Percentiles rank a stretch among this genome's conserved stretches.
Conservation (phyloP, 2,888 invertebrate genomes). For the Meteorus colon region DNA sequence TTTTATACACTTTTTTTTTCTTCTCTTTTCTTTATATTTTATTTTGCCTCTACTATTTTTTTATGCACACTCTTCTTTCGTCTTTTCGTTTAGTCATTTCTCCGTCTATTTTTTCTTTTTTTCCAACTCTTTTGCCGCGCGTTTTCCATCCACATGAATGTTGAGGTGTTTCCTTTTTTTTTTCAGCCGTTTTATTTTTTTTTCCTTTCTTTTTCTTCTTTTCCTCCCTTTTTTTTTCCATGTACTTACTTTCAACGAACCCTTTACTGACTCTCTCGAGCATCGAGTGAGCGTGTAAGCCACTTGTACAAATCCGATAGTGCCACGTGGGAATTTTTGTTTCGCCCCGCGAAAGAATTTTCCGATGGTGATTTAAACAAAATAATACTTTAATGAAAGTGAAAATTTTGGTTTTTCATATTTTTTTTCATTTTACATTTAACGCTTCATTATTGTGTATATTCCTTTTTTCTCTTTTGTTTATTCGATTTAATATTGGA, state of each 20-base stretch:
- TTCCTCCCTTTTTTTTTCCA: background rate
- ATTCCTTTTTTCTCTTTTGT: too few species aligned
- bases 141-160: conserved; percentile 5
- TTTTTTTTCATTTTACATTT: too few species aligned
- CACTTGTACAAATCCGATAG: conserved; percentile 35
- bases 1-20: background rate
- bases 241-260: background rate
- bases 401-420: too few species aligned
- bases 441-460: too few species aligned
- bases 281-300: conserved; percentile 35
- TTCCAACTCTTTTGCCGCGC: conserved; percentile 4
- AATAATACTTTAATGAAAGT: too few species aligned
- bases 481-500: too few species aligned
- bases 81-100: background rate
- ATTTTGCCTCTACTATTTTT: conserved; percentile 11
- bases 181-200: background rate
- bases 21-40: conserved; percentile 18
- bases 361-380: too few species aligned
- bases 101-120: background rate
- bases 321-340: conserved; percentile 29
- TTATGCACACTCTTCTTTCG: conserved; percentile 6
- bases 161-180: background rate
- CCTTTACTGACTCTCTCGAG: conserved; percentile 27
- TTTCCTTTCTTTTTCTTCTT: background rate
- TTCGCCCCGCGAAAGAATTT: background rate